phyloP scores from a whole-genome alignment of 2,888 invertebrate species.

The Sarcophaga carnaria region DNA sequence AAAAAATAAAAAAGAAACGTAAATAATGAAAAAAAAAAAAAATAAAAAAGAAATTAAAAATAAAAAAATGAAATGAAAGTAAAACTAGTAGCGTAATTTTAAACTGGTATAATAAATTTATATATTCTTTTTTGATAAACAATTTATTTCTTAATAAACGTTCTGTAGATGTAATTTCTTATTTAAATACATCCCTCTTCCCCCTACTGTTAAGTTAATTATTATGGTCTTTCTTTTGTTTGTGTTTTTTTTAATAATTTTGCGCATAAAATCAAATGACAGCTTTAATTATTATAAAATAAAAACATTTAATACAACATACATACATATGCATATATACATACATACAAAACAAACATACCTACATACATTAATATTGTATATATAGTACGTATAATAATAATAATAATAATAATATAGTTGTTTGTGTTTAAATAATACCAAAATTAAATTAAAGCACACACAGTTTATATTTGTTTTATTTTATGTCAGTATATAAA shows the following conservation, averaged over 20 bases:
- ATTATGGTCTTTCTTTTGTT: not conserved
- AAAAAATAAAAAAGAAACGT: not conserved
- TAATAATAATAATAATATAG: slow-evolving; percentile 10
- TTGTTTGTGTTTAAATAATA: slow-evolving; percentile 38
- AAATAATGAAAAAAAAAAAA: not conserved
- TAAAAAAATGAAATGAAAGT: not conserved
- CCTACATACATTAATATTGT: not conserved
- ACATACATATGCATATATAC: not conserved
- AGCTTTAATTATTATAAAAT: slow-evolving; percentile 64
- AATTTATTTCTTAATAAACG: not conserved
- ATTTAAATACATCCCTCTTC: not conserved
- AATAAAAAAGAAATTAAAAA: not conserved
- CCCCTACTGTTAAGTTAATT: not conserved
- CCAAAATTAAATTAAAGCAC: slow-evolving; percentile 2
- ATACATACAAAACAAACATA: slow-evolving; percentile 7
- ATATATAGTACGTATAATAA: slow-evolving; percentile 17
- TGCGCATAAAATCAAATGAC: slow-evolving; percentile 65
- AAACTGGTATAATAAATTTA: not conserved
- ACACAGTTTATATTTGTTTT: slow-evolving; percentile 27
- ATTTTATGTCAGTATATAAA: slow-evolving; percentile 25
- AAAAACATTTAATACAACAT: slow-evolving; percentile 22
- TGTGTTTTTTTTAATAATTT: slow-evolving; percentile 30
- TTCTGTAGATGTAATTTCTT: not conserved
- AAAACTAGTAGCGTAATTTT: slow-evolving; percentile 10
- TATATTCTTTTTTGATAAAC: not conserved